These are phyloP conservation scores for Ailuropoda melanoleuca DNA, from an alignment of 2,113 vertebrate species.

Conservation along the genomic window DNA sequence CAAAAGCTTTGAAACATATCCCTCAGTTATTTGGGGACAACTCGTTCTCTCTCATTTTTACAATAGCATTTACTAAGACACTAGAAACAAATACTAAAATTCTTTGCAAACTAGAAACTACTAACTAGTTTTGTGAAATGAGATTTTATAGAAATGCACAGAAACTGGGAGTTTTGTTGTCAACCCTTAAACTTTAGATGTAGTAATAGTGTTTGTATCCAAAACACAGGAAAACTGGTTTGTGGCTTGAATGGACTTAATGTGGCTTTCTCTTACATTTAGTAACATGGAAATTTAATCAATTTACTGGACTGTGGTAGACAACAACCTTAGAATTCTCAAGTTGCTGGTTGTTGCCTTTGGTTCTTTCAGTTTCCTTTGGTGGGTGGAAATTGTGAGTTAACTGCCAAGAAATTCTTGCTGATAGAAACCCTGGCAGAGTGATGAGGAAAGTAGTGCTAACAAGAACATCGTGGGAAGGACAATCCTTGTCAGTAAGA, in stretches of 20 bases:
- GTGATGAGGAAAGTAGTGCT: neutral
- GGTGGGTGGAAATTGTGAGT: neutral
- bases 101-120: neutral
- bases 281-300: neutral
- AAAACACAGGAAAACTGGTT: neutral
- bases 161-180: neutral
- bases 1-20: neutral
- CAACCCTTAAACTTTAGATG: neutral
- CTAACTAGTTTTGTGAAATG: neutral
- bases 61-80: neutral
- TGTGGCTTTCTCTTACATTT: neutral
- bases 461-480: neutral
- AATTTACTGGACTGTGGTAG: neutral
- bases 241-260: neutral
- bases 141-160: neutral
- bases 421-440: conserved; percentile 11
- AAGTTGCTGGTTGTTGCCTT: neutral
- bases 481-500: neutral
- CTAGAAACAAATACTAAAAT: neutral
- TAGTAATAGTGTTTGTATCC: neutral
- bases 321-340: conserved; percentile 1
- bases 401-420: conserved; percentile 27
- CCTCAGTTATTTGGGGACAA: neutral
- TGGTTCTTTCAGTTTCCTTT: conserved; percentile 42
- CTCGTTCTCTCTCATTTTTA: neutral